These are phyloP conservation scores for Tragelaphus strepsiceros DNA, from an alignment of 2,113 vertebrate genomes.

Conservation along the genomic window DNA sequence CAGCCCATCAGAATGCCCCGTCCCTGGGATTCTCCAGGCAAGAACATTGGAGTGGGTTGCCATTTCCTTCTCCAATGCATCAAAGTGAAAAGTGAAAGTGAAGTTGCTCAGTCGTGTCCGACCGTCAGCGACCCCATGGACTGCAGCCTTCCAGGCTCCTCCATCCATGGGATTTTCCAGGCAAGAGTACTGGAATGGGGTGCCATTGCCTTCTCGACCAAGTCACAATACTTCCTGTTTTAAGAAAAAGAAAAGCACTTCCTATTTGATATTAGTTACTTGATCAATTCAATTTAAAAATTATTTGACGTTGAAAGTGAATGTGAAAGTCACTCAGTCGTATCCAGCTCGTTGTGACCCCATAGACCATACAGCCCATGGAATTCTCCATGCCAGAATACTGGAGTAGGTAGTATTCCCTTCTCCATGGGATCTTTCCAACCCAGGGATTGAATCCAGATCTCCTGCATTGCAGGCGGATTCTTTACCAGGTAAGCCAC, in stretches of 20 bases:
- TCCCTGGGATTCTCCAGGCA: no score
- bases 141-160: no score
- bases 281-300: background rate
- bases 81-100: no score
- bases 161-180: no score
- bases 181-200: no score
- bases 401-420: background rate
- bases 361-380: background rate
- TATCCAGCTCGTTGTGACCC: background rate
- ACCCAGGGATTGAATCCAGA: background rate
- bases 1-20: no score
- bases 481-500: background rate
- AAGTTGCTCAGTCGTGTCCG: no score
- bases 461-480: background rate
- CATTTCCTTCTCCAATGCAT: no score
- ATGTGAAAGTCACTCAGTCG: rapidly evolving
- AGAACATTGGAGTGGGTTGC: no score
- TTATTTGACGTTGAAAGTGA: background rate
- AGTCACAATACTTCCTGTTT: background rate
- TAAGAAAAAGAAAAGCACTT: background rate
- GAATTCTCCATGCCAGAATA: background rate
- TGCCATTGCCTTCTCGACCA: background rate
- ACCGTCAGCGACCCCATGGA: no score
- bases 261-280: background rate
- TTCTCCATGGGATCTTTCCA: background rate